These are phyloP conservation scores for Oryzias javanicus DNA, from an alignment of 2,113 vertebrate genomes.

Conservation along the genomic window DNA sequence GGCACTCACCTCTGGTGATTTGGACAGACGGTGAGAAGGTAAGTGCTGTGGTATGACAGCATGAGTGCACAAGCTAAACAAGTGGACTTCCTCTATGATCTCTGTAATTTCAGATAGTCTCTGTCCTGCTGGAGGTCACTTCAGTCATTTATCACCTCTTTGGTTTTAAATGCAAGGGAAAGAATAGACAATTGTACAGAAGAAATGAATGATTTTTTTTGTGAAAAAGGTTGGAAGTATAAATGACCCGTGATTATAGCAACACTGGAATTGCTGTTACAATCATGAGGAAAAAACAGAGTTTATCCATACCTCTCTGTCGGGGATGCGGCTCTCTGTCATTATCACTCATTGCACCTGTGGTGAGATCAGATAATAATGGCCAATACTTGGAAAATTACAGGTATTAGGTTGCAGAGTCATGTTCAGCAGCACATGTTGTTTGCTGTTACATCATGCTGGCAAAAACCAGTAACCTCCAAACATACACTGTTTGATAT, in stretches of 20 bases:
- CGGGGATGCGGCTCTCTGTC: not conserved
- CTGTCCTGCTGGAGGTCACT: too few species aligned
- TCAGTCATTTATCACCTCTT: too few species aligned
- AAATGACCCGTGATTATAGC: conserved; percentile 49
- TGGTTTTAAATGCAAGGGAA: too few species aligned
- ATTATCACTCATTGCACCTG: not conserved
- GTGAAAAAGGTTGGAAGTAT: conserved; percentile 30
- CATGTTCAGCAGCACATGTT: not conserved
- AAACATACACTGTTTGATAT: not conserved
- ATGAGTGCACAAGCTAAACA: too few species aligned
- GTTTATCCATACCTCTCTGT: conserved; percentile 3
- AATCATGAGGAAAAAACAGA: conserved; percentile 3
- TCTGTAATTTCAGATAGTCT: too few species aligned
- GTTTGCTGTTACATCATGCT: conserved; percentile 1
- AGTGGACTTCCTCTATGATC: too few species aligned
- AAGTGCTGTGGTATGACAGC: too few species aligned
- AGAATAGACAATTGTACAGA: conserved; percentile 49
- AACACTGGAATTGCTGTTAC: conserved; percentile 33
- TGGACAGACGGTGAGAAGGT: too few species aligned
- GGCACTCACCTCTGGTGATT: too few species aligned
- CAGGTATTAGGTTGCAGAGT: conserved; percentile 6
- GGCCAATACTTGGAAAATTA: conserved; percentile 21
- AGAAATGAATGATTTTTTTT: conserved; percentile 4
- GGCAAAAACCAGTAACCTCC: not conserved
- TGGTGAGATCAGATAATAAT: conserved; percentile 21